These are phyloP conservation scores for Loxodonta africana DNA, from an alignment of 2,113 vertebrate genomes.

Conservation along the genomic window DNA sequence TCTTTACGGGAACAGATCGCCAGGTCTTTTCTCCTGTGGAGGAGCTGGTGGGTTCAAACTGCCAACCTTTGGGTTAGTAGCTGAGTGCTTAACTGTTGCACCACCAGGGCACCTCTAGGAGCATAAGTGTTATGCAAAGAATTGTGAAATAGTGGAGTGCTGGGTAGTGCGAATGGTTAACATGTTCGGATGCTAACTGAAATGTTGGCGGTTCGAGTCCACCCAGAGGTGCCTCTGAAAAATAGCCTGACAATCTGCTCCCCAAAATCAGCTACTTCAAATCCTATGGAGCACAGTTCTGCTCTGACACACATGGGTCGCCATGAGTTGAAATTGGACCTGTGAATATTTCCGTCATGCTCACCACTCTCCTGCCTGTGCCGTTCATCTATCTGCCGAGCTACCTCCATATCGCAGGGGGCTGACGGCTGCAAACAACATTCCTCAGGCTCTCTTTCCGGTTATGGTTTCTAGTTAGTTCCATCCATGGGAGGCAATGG, in stretches of 20 bases:
- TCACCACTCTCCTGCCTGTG: not conserved
- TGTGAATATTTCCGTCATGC: not conserved
- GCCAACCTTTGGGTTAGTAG: too few species aligned
- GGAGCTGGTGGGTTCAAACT: not conserved
- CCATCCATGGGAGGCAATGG: not conserved
- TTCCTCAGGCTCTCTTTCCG: not conserved
- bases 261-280: too few species aligned
- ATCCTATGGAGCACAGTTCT: too few species aligned
- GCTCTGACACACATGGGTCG: too few species aligned
- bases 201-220: not conserved
- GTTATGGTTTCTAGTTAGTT: not conserved
- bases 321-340: too few species aligned
- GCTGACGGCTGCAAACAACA: not conserved
- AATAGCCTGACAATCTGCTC: too few species aligned
- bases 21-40: not conserved
- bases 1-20: not conserved
- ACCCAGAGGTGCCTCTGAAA: not conserved
- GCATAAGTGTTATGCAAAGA: not conserved
- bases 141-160: not conserved
- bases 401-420: not conserved
- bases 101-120: not conserved
- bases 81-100: not conserved
- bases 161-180: not conserved
- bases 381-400: not conserved
- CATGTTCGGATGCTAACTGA: not conserved